A percentile compares a stretch with the other conserved stretches of the same genome.
Conservation (phyloP, 37 sponge, comb jelly and placozoan species). For the Aphrocallistes beatrix region DNA sequence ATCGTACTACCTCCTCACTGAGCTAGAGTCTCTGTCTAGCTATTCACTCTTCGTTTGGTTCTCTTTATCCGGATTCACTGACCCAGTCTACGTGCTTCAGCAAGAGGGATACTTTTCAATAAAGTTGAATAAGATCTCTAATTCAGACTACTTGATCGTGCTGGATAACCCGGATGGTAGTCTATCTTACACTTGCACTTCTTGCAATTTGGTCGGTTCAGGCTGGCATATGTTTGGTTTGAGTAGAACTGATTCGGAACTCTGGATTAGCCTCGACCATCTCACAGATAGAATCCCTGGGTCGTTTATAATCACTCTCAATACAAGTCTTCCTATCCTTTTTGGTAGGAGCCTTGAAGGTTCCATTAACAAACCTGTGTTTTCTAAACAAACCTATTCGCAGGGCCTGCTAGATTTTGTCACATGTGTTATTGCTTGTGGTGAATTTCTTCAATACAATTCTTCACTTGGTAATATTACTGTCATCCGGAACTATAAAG, state of each 20-base stretch:
- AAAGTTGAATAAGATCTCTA: not conserved
- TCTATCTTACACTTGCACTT: not conserved
- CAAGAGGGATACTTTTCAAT: not conserved
- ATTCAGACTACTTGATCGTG: not conserved
- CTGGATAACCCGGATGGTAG: not conserved
- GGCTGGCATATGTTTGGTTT: not conserved
- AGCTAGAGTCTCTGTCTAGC: not conserved
- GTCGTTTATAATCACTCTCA: not conserved
- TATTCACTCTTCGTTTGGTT: slow-evolving; percentile 15
- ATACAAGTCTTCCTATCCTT: not conserved
- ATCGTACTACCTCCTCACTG: not conserved
- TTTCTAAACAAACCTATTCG: not conserved
- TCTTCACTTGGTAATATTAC: not conserved
- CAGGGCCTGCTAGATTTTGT: not conserved
- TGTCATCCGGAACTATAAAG: not conserved
- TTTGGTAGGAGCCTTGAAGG: not conserved
- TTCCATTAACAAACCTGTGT: not conserved
- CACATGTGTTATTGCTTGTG: not conserved
- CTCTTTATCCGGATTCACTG: not conserved
- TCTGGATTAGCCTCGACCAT: not conserved
- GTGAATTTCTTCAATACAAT: not conserved
- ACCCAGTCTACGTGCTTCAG: not conserved
- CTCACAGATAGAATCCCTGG: not conserved
- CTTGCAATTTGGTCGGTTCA: not conserved
- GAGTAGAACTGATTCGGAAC: not conserved